Evolutionary conservation across 2,888 invertebrate genomes (phyloP).

Genomic region (Rhamphomyia laevipes): DNA sequence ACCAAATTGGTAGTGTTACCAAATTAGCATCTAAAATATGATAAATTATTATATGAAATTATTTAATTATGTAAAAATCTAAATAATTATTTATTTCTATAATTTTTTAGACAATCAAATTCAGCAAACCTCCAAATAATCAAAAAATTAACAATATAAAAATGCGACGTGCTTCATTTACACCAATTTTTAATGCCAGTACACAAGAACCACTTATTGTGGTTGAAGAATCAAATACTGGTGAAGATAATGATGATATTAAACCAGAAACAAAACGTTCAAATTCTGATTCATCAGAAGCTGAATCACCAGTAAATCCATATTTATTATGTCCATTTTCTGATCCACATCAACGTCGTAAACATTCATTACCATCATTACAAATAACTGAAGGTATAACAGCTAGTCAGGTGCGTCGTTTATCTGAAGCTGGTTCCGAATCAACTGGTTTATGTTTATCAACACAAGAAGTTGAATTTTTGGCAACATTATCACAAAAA

Average conservation of each 20-base stretch:
- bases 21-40: too few relatives aligned
- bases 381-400: constrained; percentile 76
- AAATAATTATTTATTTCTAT: too few relatives aligned
- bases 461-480: constrained; percentile 69
- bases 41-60: too few relatives aligned
- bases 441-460: constrained; percentile 50
- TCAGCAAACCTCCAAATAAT: too few relatives aligned
- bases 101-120: too few relatives aligned
- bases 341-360: constrained; percentile 59
- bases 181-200: constrained; percentile 43
- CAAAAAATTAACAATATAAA: not conserved
- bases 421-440: constrained; percentile 69
- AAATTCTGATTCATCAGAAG: constrained; percentile 48
- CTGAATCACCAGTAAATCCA: constrained; percentile 69
- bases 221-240: constrained; percentile 61
- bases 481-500: constrained; percentile 70
- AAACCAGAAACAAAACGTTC: constrained; percentile 38
- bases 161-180: constrained; percentile 60
- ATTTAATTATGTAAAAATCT: too few relatives aligned
- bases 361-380: constrained; percentile 73
- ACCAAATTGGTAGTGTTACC: too few relatives aligned
- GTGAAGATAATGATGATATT: constrained; percentile 54
- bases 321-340: constrained; percentile 72
- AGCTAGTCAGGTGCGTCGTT: constrained; percentile 71
- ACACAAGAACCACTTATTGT: constrained; percentile 70